These are phyloP conservation scores for Eupithecia subfuscata DNA, from an alignment of 2,888 invertebrate species.

Conservation along the genomic window DNA sequence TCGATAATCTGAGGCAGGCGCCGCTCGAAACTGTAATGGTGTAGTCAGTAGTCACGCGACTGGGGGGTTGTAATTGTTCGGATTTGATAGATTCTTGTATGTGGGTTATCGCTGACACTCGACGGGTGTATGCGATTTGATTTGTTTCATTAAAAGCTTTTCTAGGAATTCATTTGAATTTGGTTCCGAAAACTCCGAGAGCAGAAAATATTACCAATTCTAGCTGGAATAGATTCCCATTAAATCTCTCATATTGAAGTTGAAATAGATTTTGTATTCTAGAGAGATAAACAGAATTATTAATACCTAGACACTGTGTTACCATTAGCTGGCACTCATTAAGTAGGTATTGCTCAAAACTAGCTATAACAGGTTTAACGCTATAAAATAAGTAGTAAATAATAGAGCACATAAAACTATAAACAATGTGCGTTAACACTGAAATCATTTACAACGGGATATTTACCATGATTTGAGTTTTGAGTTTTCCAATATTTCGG, in stretches of 20 bases:
- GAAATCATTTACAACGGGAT: no score
- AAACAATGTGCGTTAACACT: constrained; percentile 20
- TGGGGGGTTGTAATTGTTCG: constrained; percentile 23
- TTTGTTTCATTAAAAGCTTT: background rate
- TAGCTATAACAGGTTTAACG: background rate
- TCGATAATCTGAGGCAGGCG: constrained; percentile 31
- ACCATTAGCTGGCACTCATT: background rate
- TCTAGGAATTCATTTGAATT: background rate
- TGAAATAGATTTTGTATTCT: background rate
- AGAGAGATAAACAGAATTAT: background rate
- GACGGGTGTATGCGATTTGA: background rate
- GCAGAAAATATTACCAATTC: background rate
- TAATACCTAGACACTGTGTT: background rate
- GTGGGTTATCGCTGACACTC: constrained; percentile 6
- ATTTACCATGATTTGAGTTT: no score
- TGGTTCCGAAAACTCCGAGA: background rate
- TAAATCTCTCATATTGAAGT: background rate
- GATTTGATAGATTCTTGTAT: constrained; percentile 26
- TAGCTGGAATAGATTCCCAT: background rate
- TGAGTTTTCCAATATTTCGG: no score
- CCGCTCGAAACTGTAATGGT: constrained; percentile 32
- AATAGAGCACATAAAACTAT: constrained; percentile 19
- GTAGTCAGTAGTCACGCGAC: constrained; percentile 36
- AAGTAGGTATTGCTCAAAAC: background rate
- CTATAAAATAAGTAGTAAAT: constrained; percentile 17